Evolutionary conservation across 1,140 invertebrate genomes (phyloP).

Genomic region (Ceratosolen fusciceps): DNA sequence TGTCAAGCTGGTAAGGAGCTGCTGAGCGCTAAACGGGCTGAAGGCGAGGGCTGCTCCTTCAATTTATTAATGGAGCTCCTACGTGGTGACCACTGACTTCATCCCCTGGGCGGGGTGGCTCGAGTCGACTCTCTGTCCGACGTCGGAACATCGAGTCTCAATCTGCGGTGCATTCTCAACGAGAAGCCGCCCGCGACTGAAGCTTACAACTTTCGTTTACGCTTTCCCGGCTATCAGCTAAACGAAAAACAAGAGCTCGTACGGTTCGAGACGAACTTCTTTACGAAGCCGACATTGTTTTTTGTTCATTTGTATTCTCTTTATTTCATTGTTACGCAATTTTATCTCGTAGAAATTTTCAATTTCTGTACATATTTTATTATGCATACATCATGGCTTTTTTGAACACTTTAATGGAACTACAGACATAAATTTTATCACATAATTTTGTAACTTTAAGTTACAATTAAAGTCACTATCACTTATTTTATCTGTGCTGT

Average conservation of each 20-base stretch:
- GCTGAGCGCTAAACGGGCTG: conserved; percentile 86
- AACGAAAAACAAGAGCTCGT: conserved; percentile 42
- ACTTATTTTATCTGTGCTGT: too few species aligned
- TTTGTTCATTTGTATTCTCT: neutral
- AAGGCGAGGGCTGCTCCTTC: conserved; percentile 90
- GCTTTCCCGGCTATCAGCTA: neutral
- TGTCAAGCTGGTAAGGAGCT: conserved; percentile 96
- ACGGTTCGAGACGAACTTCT: conserved; percentile 46
- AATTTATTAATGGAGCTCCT: conserved; percentile 96
- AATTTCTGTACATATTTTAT: too few species aligned
- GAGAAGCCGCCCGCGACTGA: neutral
- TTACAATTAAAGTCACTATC: too few species aligned
- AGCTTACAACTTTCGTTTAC: neutral
- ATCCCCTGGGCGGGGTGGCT: neutral
- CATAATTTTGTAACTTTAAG: too few species aligned
- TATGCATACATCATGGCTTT: too few species aligned
- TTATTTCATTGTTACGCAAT: too few species aligned
- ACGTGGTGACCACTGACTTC: conserved; percentile 87
- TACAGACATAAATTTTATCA: too few species aligned
- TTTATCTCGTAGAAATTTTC: too few species aligned
- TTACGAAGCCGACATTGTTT: conserved; percentile 19
- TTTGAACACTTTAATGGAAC: too few species aligned
- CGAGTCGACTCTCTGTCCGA: too few species aligned
- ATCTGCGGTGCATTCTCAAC: neutral
- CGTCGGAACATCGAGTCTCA: neutral